These are phyloP conservation scores for Rhimphoctona megacephalus DNA, from an alignment of 2,888 invertebrate species.

Conservation along the genomic window DNA sequence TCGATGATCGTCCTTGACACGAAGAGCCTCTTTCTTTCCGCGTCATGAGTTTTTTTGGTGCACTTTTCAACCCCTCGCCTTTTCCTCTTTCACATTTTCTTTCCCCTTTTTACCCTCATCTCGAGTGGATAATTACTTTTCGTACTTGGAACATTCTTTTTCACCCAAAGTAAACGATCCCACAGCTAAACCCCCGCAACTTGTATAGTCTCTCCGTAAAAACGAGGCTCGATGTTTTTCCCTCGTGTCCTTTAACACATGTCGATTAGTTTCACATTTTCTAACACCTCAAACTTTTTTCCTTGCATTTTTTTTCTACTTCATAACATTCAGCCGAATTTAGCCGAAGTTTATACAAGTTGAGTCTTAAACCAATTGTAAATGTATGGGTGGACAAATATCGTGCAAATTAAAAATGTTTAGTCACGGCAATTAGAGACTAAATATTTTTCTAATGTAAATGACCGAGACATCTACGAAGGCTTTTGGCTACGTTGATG, in stretches of 20 bases:
- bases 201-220: conserved; percentile 1
- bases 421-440: not conserved
- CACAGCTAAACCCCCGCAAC: conserved; percentile 16
- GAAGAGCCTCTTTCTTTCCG: conserved; percentile 40
- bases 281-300: conserved; percentile 1
- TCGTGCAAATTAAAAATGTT: not conserved
- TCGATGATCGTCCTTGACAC: conserved; percentile 60
- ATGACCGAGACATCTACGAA: not conserved
- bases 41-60: conserved; percentile 23
- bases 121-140: conserved; percentile 66
- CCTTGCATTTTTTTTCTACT: not conserved
- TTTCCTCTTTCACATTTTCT: conserved; percentile 17
- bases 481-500: not conserved
- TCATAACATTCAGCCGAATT: not conserved
- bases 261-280: conserved; percentile 41
- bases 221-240: conserved; percentile 29
- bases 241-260: not conserved
- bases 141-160: conserved; percentile 53
- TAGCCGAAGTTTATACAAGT: not conserved
- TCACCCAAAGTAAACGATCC: conserved; percentile 7
- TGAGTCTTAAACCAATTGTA: not conserved
- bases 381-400: not conserved
- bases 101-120: conserved; percentile 42
- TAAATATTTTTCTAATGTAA: not conserved
- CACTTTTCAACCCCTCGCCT: conserved; percentile 21